phyloP scores from a whole-genome alignment of 2,888 invertebrate genomes.

The Chrysolina oricalcia region DNA sequence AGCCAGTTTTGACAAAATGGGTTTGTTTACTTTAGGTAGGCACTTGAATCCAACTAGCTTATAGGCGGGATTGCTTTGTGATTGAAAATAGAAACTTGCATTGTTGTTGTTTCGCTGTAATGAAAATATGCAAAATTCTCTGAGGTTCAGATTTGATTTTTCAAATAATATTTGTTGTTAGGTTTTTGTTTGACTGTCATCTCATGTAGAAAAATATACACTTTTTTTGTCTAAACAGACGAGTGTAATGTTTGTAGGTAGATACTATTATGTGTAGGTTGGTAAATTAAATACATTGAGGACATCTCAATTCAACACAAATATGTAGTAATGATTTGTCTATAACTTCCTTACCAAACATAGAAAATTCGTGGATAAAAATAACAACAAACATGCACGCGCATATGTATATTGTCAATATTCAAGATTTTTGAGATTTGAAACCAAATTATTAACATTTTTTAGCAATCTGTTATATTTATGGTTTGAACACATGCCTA shows the following conservation, averaged over 20 bases:
- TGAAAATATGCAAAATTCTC: not conserved
- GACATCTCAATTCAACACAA: not conserved
- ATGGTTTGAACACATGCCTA: not conserved
- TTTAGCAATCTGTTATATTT: not conserved
- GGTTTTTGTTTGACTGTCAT: not conserved
- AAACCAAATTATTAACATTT: not conserved
- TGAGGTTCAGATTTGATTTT: not conserved
- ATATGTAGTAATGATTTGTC: not conserved
- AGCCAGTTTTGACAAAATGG: slow-evolving; percentile 21
- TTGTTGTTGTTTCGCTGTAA: not conserved
- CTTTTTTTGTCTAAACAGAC: not conserved
- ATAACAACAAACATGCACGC: not conserved
- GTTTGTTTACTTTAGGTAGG: slow-evolving; percentile 49
- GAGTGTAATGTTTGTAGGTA: not conserved
- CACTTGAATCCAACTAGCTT: slow-evolving; percentile 22
- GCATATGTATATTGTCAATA: not conserved
- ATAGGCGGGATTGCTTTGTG: slow-evolving; percentile 32
- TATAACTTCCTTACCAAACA: not conserved
- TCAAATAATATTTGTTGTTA: not conserved
- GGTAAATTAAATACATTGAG: not conserved
- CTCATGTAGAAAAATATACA: not conserved
- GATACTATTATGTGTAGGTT: not conserved
- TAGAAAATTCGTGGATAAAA: not conserved
- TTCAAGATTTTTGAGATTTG: not conserved
- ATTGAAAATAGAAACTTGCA: slow-evolving; percentile 12